Base-by-base conservation (phyloP, 2,888 invertebrate species). In the Cabera pusaria region DNA sequence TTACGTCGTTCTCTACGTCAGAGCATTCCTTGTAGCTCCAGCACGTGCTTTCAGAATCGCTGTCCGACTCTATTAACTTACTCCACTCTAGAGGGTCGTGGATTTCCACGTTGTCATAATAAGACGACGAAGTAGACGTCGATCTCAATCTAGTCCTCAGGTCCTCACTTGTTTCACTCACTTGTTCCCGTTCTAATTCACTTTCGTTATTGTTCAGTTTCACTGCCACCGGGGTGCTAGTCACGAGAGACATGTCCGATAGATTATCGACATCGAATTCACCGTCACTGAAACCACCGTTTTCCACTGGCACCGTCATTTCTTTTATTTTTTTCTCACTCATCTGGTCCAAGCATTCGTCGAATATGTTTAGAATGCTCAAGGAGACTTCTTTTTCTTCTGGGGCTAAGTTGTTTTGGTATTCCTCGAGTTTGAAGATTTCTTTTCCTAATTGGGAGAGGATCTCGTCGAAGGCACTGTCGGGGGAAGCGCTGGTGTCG, bases 11-110 rank as follows among this genome's bases (percentile, higher is more conserved):
- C 6, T 74, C 77, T 5, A 67, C 65, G 27, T 79, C 81, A 2
- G 65, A 63, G 32, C 86, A 85, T 44, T 83, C 87, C 52, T 85
- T 81, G 64, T 88, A 88, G 38, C 86, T 87, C 88, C 88, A 88
- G 40, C 85, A 82, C 14, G 86, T 86, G 64, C 85, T 88, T 33
- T 71, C 83, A 0, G 86, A 85, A 44, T 86, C 87, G 44, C 77
- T 83, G 20, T 80, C 81, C 0, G 81, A 71, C 6, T 72, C 67
- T 6, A 70, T 58, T 1, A 64, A 57, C 10, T 66, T 60, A 7
- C 40, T 49, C 46, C 49, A 47, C 32, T 47, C 48, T 1, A 44
- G 52, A 3, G 44, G 52, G n/a, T 60, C 56, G 3, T 55, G 52
- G 1, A 66, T 40, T 14, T 71, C 72, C 37, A 75, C 51, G 36